Evolutionary conservation across 2,113 vertebrate genomes (phyloP), one percentile per base, ranked within the genome.

Genomic region (Progne subis): DNA sequence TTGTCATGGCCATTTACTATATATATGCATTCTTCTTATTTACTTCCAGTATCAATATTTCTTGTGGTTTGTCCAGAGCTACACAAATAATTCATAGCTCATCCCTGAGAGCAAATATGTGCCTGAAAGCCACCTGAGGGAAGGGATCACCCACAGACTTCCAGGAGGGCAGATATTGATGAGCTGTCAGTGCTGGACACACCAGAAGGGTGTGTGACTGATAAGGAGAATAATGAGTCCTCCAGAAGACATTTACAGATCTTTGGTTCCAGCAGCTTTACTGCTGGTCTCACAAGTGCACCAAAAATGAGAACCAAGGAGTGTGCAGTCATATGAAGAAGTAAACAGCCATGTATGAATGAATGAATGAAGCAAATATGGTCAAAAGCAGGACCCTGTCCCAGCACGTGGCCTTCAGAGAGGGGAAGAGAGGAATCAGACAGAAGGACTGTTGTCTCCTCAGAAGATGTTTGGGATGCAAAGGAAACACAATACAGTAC

Each of bases 31-130:
- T 90, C 8, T 64, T 89, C 71, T 67, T 94, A 79, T 86, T 92
- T 91, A 68, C 56, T 88, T 86, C 26, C 46, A 86, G 53, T 59
- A 80, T 94, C 78, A 65, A 34, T 81, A 61, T 53, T 86, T 94
- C 64, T 75, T 43, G 29, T 65, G 41, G 39, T 80, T 92, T 93
- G 43, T 24, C 37, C 56, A 71, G 94, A 84, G 84, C 56, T 67
- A 34, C 57, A 88, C 55, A 88, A 95, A 89, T 86, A 83, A 92
- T 95, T 96, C 57, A 79, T 41, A 43, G 55, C 29, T 94, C 37
- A 79, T 53, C 20, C 83, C 68, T 82, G 83, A 70, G 77, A 72
- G 94, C 52, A 76, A 59, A 47, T 75, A 29, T 52, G 25, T 4
- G 59, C 23, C 61, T 41, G 85, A 59, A 89, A 91, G 75, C 13